These are phyloP conservation scores for Atractosteus spatula DNA, from an alignment of 2,113 vertebrate genomes.

Conservation along the genomic window DNA sequence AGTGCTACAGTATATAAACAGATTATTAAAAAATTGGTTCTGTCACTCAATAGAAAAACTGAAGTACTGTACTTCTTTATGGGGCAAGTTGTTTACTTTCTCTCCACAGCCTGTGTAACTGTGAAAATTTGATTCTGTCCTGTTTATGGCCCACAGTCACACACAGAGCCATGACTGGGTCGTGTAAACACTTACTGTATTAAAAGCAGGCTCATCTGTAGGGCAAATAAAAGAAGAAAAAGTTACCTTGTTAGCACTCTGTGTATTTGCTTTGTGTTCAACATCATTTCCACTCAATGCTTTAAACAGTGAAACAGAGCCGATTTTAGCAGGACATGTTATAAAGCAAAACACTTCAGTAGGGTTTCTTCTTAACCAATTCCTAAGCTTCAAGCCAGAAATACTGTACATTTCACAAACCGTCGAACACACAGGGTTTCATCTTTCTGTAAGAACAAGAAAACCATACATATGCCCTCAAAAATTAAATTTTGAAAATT, in stretches of 20 bases:
- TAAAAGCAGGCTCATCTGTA: conserved; percentile 5
- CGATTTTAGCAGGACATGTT: not conserved
- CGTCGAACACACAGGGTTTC: not conserved
- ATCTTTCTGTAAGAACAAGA: not conserved
- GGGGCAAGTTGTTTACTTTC: not conserved
- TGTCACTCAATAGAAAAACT: not conserved
- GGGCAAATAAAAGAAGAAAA: not conserved
- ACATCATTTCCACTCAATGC: not conserved
- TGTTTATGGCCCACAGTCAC: conserved; percentile 3
- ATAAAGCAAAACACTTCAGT: no score
- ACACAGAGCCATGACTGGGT: not conserved
- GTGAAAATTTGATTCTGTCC: not conserved
- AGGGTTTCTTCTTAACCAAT: no score
- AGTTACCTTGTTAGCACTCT: not conserved
- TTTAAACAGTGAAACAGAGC: not conserved
- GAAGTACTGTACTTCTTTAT: not conserved
- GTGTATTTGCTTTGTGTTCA: not conserved
- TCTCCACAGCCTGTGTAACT: not conserved
- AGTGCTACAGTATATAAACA: no score
- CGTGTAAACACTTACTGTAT: not conserved
- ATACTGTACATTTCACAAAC: not conserved
- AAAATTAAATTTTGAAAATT: no score
- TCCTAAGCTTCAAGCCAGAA: not conserved
- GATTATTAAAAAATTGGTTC: not conserved
- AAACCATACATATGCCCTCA: not conserved